A percentile compares a stretch with the other conserved stretches of the same genome.
Evolutionary conservation across 2,113 vertebrate species (phyloP).

Genomic region (Lota lota): DNA sequence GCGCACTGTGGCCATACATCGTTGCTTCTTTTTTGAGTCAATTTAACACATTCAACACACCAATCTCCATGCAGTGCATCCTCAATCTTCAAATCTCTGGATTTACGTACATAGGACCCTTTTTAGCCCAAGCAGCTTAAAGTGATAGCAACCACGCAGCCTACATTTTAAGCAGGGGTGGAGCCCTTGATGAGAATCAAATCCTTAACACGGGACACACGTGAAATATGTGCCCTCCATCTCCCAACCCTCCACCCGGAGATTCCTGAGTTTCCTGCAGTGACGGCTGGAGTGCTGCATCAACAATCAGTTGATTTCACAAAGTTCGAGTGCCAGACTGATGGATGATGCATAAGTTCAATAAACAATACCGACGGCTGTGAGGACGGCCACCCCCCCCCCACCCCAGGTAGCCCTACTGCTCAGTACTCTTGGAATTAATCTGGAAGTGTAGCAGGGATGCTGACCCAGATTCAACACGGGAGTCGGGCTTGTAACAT

Average conservation of each 20-base stretch:
- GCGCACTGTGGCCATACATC: no score
- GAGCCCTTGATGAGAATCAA: no score
- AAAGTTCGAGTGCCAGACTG: neutral
- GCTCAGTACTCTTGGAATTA: slow-evolving; percentile 27
- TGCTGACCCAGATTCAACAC: slow-evolving; percentile 29
- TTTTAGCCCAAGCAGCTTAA: neutral
- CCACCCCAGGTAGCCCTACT: slow-evolving; percentile 8
- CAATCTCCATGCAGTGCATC: no score
- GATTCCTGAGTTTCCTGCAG: no score
- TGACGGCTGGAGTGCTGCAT: no score
- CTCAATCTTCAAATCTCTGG: no score
- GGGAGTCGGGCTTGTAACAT: neutral
- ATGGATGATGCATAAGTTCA: neutral
- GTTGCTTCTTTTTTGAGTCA: no score
- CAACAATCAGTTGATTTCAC: no score
- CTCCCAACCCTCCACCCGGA: no score
- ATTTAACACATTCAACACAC: neutral
- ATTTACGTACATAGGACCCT: neutral
- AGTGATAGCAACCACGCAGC: neutral
- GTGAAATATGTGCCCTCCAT: no score
- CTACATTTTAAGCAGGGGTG: neutral
- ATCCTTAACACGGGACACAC: no score
- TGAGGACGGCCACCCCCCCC: slow-evolving; percentile 16
- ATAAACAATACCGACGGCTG: slow-evolving; percentile 28
- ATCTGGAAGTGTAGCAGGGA: slow-evolving; percentile 5